Conservation (phyloP, 2,797 vertebrate species). For the Coregonus suidteri region DNA sequence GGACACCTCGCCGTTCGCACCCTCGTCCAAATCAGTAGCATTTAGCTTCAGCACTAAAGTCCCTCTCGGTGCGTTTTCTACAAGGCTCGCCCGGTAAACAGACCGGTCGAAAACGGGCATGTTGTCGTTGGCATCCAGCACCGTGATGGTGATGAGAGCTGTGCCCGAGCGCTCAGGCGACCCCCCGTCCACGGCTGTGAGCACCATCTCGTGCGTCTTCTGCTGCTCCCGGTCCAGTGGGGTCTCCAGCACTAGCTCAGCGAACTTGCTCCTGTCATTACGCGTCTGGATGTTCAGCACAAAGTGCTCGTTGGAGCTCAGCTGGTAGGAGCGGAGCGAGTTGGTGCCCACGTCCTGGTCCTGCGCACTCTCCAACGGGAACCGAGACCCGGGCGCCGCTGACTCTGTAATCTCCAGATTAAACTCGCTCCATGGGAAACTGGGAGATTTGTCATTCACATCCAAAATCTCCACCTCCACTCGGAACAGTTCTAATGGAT, state of each 20-base stretch:
- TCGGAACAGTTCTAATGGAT: slow-evolving; percentile 83
- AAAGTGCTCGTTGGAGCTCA: slow-evolving; percentile 88
- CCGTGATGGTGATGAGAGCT: slow-evolving; percentile 81
- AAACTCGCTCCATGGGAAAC: slow-evolving; percentile 87
- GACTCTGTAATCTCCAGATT: slow-evolving; percentile 91
- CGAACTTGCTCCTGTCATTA: slow-evolving; percentile 90
- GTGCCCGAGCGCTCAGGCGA: slow-evolving; percentile 85
- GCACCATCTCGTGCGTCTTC: slow-evolving; percentile 80
- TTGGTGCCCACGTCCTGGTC: slow-evolving; percentile 91
- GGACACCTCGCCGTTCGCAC: slow-evolving; percentile 86
- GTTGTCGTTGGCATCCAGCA: slow-evolving; percentile 92
- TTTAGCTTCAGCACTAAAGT: slow-evolving; percentile 87
- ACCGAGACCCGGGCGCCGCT: slow-evolving; percentile 82
- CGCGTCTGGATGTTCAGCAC: slow-evolving; percentile 86
- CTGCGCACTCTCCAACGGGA: slow-evolving; percentile 90
- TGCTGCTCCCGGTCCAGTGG: slow-evolving; percentile 87
- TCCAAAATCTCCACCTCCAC: slow-evolving; percentile 92
- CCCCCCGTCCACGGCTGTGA: slow-evolving; percentile 88
- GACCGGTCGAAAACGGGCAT: slow-evolving; percentile 87
- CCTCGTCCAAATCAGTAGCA: slow-evolving; percentile 90
- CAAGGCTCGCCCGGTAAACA: slow-evolving; percentile 83
- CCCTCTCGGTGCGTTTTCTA: slow-evolving; percentile 85
- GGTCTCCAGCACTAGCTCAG: slow-evolving; percentile 88
- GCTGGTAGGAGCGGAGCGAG: slow-evolving; percentile 87
- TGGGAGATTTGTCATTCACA: slow-evolving; percentile 90